Base-by-base conservation (phyloP, 2,797 vertebrate species). In the Protonibea diacanthus region DNA sequence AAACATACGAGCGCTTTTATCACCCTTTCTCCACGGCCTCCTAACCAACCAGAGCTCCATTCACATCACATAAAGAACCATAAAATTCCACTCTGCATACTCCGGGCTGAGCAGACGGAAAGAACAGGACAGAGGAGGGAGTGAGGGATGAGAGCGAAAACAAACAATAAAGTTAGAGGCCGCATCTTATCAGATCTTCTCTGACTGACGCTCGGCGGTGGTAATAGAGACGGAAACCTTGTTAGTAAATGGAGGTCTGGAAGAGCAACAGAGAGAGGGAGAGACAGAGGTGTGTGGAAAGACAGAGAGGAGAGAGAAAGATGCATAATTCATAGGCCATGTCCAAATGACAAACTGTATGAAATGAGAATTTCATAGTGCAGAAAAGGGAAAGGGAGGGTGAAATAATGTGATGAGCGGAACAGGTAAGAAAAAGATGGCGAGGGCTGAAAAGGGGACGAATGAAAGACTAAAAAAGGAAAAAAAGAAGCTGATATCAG, bases 291-390 rank as follows among this genome's bases (percentile, higher is more conserved):
- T 8, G 56, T 21, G 49, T 17, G 20, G 21, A 45, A 48, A 40
- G 45, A 38, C 33, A 38, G 33, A 38, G 29, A 29, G 14, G 49
- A 59, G 29, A 75, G 58, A 64, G 56, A 76, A 4, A 74, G 81
- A 89, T 97, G 95, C 96, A 97, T 97, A 96, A 97, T 97, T 97
- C 96, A 97, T 96, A 93, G 93, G 78, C 76, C 55, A 57, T 76
- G 92, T 94, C 95, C 95, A 89, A 95, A 94, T 95, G 95, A 96
- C 96, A 97, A 96, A 97, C 93, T 96, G 95, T 95, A 94, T 94
- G 95, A 96, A 97, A 97, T 97, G 95, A 96, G 94, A 96, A 97
- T 96, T 96, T 97, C 96, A 97, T 93, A 96, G 95, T 53, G 74
- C 93, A 80, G 80, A 76, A 78, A 68, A 79, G 63, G 33, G 51